Conservation (phyloP, 2,888 invertebrate species). For the Myopa tessellatipennis region DNA sequence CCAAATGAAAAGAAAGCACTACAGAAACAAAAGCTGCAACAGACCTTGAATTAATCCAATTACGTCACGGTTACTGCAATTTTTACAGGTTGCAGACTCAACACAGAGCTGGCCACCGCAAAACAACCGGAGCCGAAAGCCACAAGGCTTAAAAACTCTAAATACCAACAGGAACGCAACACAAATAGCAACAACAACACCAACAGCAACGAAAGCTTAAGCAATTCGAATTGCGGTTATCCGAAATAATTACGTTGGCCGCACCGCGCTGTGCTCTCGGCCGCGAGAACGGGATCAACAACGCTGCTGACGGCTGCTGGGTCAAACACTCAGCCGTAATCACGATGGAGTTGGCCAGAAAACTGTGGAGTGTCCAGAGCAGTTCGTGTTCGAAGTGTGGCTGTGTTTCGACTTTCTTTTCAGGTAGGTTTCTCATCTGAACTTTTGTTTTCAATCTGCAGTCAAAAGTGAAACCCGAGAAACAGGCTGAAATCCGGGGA, state of each 20-base stretch:
- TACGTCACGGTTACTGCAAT: slow-evolving; percentile 16
- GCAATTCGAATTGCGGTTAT: slow-evolving; percentile 30
- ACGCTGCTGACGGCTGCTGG: no score
- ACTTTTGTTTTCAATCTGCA: no score
- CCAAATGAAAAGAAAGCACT: background rate
- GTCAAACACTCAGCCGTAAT: no score
- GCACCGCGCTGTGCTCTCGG: background rate
- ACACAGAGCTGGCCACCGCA: slow-evolving; percentile 12
- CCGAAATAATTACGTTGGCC: slow-evolving; percentile 38
- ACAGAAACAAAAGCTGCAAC: slow-evolving; percentile 14
- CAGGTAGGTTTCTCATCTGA: no score
- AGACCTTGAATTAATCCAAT: slow-evolving; percentile 38
- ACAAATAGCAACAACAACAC: slow-evolving; percentile 5
- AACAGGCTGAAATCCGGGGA: no score
- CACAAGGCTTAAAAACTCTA: slow-evolving; percentile 24
- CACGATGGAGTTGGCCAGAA: background rate
- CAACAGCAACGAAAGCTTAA: slow-evolving; percentile 1
- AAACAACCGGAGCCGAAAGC: slow-evolving; percentile 20
- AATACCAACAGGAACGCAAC: slow-evolving; percentile 34
- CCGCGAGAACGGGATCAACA: no score
- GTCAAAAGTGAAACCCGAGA: no score
- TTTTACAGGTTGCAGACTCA: background rate
- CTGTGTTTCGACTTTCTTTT: no score
- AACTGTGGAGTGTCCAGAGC: no score
- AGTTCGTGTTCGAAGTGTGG: no score